phyloP scores from a whole-genome alignment of 1,140 invertebrate species.

The Drosophila kanapiae region DNA sequence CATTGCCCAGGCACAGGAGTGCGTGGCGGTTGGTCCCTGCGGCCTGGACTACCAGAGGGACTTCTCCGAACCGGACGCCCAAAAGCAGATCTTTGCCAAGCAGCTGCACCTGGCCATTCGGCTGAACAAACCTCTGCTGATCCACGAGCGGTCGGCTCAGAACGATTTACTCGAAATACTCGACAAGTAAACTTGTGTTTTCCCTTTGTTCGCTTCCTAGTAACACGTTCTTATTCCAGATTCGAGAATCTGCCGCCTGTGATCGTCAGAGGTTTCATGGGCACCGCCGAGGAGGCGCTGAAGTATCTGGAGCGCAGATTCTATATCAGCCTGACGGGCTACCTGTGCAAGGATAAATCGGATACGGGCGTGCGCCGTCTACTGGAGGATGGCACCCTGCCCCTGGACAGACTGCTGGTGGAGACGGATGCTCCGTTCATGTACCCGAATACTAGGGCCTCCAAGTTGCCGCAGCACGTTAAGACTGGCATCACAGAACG shows the following conservation, averaged over 20 bases:
- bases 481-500: constrained; percentile 95
- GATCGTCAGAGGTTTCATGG: constrained; percentile 97
- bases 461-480: constrained; percentile 94
- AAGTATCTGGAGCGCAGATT: constrained; percentile 95
- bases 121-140: constrained; percentile 94
- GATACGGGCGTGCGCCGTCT: constrained; percentile 94
- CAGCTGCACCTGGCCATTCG: constrained; percentile 95
- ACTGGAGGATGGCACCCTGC: constrained; percentile 92
- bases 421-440: constrained; percentile 98
- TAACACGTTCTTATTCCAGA: constrained; percentile 54
- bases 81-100: constrained; percentile 94
- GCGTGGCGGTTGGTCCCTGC: constrained; percentile 97
- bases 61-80: constrained; percentile 95
- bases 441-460: constrained; percentile 97
- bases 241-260: constrained; percentile 90
- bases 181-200: constrained; percentile 78
- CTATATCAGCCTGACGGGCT: constrained; percentile 94
- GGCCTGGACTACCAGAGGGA: constrained; percentile 97
- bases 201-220: neutral
- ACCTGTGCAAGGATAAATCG: constrained; percentile 90
- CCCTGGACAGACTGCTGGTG: constrained; percentile 93
- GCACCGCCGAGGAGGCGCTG: constrained; percentile 93
- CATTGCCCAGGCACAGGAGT: constrained; percentile 93
- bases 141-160: constrained; percentile 96
- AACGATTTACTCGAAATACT: constrained; percentile 90